Base-by-base conservation (phyloP, 2,113 vertebrate species). In the Nerophis lumbriciformis region DNA sequence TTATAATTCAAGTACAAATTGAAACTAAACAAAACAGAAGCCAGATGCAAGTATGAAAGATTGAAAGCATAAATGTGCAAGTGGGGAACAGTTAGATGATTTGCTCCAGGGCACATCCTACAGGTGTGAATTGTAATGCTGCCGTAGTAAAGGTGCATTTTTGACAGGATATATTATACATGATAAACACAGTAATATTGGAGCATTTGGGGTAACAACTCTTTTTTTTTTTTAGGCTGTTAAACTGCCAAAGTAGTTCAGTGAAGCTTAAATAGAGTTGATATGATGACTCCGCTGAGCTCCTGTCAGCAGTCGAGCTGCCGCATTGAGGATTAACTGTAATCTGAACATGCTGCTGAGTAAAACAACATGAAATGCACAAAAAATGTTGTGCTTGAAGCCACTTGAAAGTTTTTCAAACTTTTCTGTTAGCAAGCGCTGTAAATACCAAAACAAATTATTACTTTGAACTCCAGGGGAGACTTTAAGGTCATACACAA, bases 311-410 rank as follows among this genome's bases (percentile, higher is more conserved):
- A 80, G 66, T 64, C 51, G 67, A 56, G 48, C 61, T 68, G 62
- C 69, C 68, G 63, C 60, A 57, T 73, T 78, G 72, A 69, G 76
- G 82, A 83, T 86, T 77, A 83, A 60, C 69, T 64, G 75, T 73
- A 76, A 81, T 82, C 72, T 79, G 72, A 71, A 81, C 68, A 61
- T 61, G 68, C 58, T 35, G 77, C 59, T 65, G 53, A 66, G 55
- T 68, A 56, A 76, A 72, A 71, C 50, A 66, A 57, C 55, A 57
- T 57, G 39, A 57, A 57, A 57, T 19, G 55, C 11, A 4, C 16
- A 56, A 56, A 44, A 44, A 35, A 35, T 5, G 38, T 44, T 57
- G n/a, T 9, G 8, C 37, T 56, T 39, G 53, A 39, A 56, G 54
- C 36, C 54, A 16, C 38, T 19, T 44, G 5, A 39, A 57, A 19